phyloP scores from a whole-genome alignment of 2,113 vertebrate genomes.

The Psammodynastes pulverulentus region DNA sequence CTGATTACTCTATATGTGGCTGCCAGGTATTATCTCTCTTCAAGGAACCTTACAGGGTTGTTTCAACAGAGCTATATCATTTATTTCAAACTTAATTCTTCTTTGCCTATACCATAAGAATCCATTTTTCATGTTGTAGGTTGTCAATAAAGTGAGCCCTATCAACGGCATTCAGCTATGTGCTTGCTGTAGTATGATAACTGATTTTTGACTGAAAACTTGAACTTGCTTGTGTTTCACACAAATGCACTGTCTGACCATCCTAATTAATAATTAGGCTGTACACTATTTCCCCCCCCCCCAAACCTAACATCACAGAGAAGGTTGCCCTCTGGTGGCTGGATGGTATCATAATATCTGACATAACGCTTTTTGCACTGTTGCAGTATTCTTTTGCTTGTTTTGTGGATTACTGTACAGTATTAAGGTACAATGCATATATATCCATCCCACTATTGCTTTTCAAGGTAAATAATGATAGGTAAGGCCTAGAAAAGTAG shows the following conservation, averaged over 20 bases:
- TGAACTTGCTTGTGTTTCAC: neutral
- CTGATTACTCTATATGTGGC: neutral
- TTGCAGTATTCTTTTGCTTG: neutral
- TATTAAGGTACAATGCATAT: neutral
- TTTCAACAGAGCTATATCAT: neutral
- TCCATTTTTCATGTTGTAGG: neutral
- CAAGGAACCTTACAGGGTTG: neutral
- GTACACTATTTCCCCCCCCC: fast-evolving
- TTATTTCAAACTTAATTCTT: neutral
- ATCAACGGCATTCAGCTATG: neutral
- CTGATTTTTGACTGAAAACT: neutral
- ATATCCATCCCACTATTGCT: neutral
- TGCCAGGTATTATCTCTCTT: neutral
- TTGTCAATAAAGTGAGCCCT: neutral
- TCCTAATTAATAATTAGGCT: neutral
- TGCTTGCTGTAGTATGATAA: neutral
- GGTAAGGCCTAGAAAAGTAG: neutral
- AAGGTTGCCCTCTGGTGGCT: constrained; percentile 18
- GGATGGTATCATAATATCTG: neutral
- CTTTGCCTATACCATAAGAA: neutral
- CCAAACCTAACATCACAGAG: neutral
- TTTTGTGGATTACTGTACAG: neutral
- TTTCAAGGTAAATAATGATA: neutral
- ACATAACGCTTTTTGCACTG: neutral
- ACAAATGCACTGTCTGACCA: neutral